Base-by-base conservation (phyloP, 2,113 vertebrate genomes). In the Bombycilla garrulus region DNA sequence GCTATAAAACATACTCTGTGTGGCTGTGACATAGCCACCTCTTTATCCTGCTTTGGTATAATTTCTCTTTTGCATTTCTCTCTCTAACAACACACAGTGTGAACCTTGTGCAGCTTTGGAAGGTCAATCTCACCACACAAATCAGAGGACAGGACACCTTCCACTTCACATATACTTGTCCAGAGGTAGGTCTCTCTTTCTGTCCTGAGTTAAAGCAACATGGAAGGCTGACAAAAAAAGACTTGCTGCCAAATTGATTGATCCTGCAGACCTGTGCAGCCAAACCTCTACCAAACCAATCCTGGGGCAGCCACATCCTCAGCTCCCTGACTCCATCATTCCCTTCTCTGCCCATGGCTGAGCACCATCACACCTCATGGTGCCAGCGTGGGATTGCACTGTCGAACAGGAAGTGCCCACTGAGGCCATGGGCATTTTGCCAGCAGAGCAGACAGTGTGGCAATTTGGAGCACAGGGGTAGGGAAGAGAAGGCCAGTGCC, bases 371-470 rank as follows among this genome's bases (percentile, higher is more conserved):
- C 10, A 47, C 11, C 16, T 36, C 36, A 7, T 0, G 2, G 60
- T 40, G 22, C 21, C 1, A 1, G 2, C 0, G 9, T 3, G 3
- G 33, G 54, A 53, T 4, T 33, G 58, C 31, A 2, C 0, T 44
- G 69, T 17, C 78, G 26, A 44, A 78, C 21, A 13, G 50, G 60
- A 26, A 0, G 0, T 31, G 42, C 33, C 70, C 65, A 22, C 50
- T 3, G 4, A 50, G 35, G 35, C 42, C 51, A 6, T 0, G 2
- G 44, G 8, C 4, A 5, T 25, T 20, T 36, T 36, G 42, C 19
- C 31, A 29, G 67, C 60, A 45, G 1, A 86, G 29, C 48, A 81
- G n/a, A 42, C 25, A 51, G 10, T 3, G 29, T 6, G 42, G 19
- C 24, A 77, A 19, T 38, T 47, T 24, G 76, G 71, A 56, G 24